These are phyloP conservation scores for Lasioglossum albipes DNA, from an alignment of 1,140 invertebrate genomes.

Conservation along the genomic window DNA sequence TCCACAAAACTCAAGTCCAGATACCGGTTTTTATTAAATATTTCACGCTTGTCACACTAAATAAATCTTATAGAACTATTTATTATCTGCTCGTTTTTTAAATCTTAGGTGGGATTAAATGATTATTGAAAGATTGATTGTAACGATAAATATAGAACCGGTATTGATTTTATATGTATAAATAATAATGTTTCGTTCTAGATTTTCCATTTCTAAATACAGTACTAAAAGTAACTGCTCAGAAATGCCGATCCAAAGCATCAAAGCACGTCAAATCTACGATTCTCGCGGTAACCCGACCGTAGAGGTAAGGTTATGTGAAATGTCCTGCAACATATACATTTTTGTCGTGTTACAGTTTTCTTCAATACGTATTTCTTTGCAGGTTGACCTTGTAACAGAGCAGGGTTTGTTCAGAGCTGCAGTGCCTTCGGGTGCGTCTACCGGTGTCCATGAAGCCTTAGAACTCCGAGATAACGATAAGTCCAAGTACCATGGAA, in stretches of 20 bases:
- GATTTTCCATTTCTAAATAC: conserved; percentile 61
- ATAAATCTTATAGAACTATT: not conserved
- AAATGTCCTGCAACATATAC: not conserved
- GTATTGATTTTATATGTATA: not conserved
- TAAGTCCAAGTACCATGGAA: conserved; percentile 95
- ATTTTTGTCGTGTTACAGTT: not conserved
- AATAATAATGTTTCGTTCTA: conserved; percentile 45
- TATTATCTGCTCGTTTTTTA: not conserved
- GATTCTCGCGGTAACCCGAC: conserved; percentile 99
- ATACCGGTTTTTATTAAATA: not conserved
- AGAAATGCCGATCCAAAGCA: conserved; percentile 89
- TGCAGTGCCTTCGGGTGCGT: conserved; percentile 98
- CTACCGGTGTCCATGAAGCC: conserved; percentile 98
- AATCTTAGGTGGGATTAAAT: not conserved
- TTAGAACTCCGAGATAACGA: conserved; percentile 96
- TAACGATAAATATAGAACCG: not conserved
- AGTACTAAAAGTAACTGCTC: conserved; percentile 27
- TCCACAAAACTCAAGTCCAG: not conserved
- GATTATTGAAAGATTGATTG: not conserved
- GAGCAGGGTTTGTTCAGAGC: conserved; percentile 95
- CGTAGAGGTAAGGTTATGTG: conserved; percentile 87
- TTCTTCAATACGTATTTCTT: not conserved
- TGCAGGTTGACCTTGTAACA: conserved; percentile 82
- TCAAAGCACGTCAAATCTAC: conserved; percentile 97
- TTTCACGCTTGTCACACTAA: not conserved